Percentiles rank a stretch among this genome's conserved stretches.
Conservation (phyloP, 2,113 vertebrate genomes). For the Accipiter cooperii region DNA sequence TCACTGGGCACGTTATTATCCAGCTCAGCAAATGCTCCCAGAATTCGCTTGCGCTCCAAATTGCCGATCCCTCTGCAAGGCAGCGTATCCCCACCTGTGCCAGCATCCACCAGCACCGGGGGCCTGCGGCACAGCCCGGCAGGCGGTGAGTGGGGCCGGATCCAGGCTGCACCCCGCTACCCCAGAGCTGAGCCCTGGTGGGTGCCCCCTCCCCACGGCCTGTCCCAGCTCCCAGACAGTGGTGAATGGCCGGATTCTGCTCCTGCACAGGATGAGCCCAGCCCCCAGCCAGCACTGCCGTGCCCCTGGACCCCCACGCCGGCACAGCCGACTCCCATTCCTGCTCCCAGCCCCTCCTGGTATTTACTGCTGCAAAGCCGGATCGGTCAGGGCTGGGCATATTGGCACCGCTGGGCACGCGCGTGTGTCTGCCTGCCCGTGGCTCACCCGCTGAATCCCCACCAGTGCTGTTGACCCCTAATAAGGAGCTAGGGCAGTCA, state of each 20-base stretch:
- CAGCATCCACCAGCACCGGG: accelerated
- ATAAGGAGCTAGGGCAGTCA: neutral
- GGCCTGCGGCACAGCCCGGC: accelerated
- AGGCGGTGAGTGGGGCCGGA: accelerated
- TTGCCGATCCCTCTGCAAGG: neutral
- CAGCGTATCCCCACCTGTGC: neutral
- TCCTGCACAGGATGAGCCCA: neutral
- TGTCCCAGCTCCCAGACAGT: neutral
- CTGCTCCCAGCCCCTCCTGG: neutral
- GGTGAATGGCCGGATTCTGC: neutral
- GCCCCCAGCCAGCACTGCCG: neutral
- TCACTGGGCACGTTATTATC: slow-evolving; percentile 53
- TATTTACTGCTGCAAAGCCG: neutral
- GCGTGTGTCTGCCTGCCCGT: neutral
- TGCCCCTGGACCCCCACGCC: accelerated
- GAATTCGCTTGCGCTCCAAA: neutral
- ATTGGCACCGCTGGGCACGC: accelerated
- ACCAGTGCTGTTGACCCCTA: accelerated
- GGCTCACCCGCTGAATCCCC: neutral
- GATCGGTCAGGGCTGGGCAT: too few species aligned
- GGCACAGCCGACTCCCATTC: neutral
- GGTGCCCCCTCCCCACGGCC: neutral
- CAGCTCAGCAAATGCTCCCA: slow-evolving; percentile 46
- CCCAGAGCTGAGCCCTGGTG: neutral
- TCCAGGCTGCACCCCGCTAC: neutral